Evolutionary conservation across 2,797 vertebrate species (phyloP).

Genomic region (Sylvilagus floridanus): DNA sequence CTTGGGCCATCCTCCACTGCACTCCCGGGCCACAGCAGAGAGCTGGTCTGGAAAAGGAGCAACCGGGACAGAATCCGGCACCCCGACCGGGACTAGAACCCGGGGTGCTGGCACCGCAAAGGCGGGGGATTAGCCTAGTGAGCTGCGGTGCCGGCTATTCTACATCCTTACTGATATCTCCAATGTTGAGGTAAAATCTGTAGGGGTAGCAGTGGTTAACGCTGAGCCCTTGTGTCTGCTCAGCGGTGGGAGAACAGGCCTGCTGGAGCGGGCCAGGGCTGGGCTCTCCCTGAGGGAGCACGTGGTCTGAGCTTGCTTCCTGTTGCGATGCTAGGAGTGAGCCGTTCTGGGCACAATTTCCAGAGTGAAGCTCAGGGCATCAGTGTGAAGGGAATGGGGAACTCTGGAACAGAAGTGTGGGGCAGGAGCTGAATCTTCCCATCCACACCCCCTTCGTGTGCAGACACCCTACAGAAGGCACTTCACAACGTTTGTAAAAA

Average conservation of each 20-base stretch:
- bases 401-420: not conserved
- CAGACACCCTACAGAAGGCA: not conserved
- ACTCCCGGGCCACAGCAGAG: too few species aligned
- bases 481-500: too few species aligned
- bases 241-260: not conserved
- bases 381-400: not conserved
- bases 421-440: constrained; percentile 19
- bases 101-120: too few species aligned
- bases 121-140: too few species aligned
- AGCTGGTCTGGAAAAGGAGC: too few species aligned
- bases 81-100: too few species aligned
- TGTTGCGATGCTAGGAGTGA: not conserved
- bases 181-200: not conserved
- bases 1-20: too few species aligned
- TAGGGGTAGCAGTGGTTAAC: not conserved
- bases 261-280: not conserved
- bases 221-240: not conserved
- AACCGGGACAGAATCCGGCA: too few species aligned
- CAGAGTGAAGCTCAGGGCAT: not conserved
- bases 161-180: not conserved
- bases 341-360: constrained; percentile 34
- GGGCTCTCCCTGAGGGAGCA: not conserved
- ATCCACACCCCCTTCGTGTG: not conserved
- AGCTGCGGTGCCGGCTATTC: not conserved
- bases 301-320: constrained; percentile 3